Base-by-base conservation (phyloP, 1,140 invertebrate genomes). In the Copidosoma floridanum region DNA sequence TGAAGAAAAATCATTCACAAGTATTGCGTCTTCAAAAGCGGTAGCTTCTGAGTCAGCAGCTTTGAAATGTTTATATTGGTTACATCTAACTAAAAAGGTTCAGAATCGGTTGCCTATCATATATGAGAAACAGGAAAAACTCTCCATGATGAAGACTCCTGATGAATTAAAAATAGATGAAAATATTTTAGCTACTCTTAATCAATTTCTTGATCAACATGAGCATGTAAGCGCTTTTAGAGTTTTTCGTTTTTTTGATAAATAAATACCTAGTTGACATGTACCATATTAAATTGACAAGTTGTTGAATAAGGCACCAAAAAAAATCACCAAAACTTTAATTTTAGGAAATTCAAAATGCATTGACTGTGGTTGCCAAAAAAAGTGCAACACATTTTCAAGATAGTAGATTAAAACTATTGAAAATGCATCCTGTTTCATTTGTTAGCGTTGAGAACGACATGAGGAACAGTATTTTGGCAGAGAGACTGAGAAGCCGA, bases 51-150 rank as follows among this genome's bases (percentile, higher is more conserved):
- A 29, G 18, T 18, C 24, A 38, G 70, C 65, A 50, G 52, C 73
- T 24, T 54, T 68, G 5, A 68, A 71, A 47, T 71, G 69, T 52
- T 66, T 80, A 26, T 51, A 70, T 1, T 77, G 71, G 69, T 51
- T 80, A 16, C 46, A 74, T 53, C 27, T 51, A 12, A 54, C 57
- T 26, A 29, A 24, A 10, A 72, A 64, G 57, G 41, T 73, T 10
- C 64, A 51, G 6, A 57, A 65, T 32, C 51, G 32, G 2, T 11
- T 29, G 11, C 63, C 51, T 6, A 20, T 62, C 20, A 14, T 53
- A 40, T 75, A 72, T 46, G 24, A 47, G 11, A 0, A 20, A 4
- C 2, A 48, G n/a, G 61, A 68, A 29, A 47, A 63, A 7, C 10
- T 5, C 1, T 3, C 63, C 4, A 8, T 64, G 1, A 3, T 37